These are phyloP conservation scores for Hylyphantes graminicola DNA, from an alignment of 1,140 invertebrate species.

Conservation along the genomic window DNA sequence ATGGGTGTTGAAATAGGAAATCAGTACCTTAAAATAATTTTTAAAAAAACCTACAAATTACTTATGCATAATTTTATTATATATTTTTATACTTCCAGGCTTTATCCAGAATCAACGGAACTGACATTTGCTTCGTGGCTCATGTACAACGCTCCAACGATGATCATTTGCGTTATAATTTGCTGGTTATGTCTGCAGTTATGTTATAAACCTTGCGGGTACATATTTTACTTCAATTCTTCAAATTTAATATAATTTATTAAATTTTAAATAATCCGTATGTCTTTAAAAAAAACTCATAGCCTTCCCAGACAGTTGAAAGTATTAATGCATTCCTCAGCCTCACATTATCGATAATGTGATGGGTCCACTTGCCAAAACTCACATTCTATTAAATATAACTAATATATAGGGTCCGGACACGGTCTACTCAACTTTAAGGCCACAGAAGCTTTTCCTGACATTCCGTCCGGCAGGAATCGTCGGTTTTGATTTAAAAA, in stretches of 20 bases:
- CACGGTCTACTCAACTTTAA: too few species aligned
- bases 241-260: background rate
- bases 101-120: constrained; percentile 56
- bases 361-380: too few species aligned
- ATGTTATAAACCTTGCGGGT: constrained; percentile 73
- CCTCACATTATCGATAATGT: too few species aligned
- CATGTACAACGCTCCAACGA: constrained; percentile 75
- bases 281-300: background rate
- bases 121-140: constrained; percentile 83
- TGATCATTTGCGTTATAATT: constrained; percentile 78
- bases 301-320: background rate
- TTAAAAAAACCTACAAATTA: background rate
- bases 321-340: too few species aligned
- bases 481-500: too few species aligned
- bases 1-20: constrained; percentile 62
- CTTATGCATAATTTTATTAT: background rate
- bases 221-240: constrained; percentile 11
- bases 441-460: too few species aligned
- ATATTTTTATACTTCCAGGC: constrained; percentile 3
- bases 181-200: constrained; percentile 77
- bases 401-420: too few species aligned
- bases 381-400: too few species aligned
- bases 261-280: constrained; percentile 10
- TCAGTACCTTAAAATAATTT: background rate
- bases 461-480: too few species aligned